A percentile compares a stretch with the other conserved stretches of the same genome.
Conservation (phyloP, 92 coral and sea anemone genomes). For the Porites divaricata region DNA sequence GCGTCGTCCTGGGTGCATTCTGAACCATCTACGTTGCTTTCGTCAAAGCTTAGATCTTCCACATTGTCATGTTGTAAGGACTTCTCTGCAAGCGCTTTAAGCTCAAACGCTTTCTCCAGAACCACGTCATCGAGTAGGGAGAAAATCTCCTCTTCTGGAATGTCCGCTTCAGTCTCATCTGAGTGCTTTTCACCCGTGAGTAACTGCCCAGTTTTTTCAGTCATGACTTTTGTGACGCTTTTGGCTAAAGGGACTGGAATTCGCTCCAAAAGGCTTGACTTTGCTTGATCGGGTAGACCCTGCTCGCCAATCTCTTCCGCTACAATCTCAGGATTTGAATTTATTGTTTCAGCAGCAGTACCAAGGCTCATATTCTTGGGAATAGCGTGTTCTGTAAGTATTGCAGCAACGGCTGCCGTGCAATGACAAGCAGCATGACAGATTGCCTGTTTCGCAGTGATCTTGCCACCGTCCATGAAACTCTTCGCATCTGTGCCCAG, state of each 20-base stretch:
- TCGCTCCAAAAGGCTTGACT: neutral
- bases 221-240: conserved; percentile 19
- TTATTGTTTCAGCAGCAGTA: conserved; percentile 10
- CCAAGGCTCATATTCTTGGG: conserved; percentile 26
- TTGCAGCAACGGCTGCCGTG: conserved; percentile 30
- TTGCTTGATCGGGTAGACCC: conserved; percentile 1
- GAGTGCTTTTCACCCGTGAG: conserved; percentile 19
- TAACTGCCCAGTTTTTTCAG: conserved; percentile 36
- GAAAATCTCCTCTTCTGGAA: neutral
- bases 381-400: conserved; percentile 38
- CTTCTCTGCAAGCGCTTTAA: conserved; percentile 24
- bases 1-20: neutral
- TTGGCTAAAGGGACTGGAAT: neutral
- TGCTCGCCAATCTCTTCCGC: no score
- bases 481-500: conserved; percentile 25
- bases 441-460: conserved; percentile 36
- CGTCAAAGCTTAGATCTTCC: neutral
- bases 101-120: no score
- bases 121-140: no score
- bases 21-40: neutral
- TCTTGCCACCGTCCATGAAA: conserved; percentile 37
- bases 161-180: neutral
- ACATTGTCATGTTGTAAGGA: neutral
- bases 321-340: neutral
- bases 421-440: conserved; percentile 37